Conservation (phyloP, 1,140 invertebrate species). For the Meloidogyne hapla region DNA sequence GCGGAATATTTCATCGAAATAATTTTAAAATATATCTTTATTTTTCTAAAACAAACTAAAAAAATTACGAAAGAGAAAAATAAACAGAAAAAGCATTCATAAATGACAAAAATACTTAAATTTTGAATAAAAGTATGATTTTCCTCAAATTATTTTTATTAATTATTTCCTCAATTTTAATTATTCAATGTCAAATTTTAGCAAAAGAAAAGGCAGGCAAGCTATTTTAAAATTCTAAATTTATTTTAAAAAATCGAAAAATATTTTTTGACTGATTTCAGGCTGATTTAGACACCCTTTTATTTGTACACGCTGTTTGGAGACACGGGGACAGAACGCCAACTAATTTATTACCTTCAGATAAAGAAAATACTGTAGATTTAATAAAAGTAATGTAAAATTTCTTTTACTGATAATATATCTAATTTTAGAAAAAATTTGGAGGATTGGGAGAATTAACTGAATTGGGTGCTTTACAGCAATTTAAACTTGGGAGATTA, state of each 20-base stretch:
- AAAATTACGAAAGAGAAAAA: no score
- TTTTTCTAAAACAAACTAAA: no score
- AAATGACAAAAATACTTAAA: no score
- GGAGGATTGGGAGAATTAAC: constrained; percentile 12
- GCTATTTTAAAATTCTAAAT: background rate
- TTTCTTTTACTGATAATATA: no score
- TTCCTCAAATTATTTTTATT: background rate
- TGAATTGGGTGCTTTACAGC: constrained; percentile 5
- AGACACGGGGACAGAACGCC: constrained; percentile 13
- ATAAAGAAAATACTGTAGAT: constrained; percentile 16
- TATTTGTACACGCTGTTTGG: constrained; percentile 12
- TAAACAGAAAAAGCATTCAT: no score
- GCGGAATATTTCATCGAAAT: no score
- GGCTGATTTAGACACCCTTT: constrained; percentile 11
- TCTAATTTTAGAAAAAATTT: background rate
- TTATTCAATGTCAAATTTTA: background rate
- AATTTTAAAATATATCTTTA: no score
- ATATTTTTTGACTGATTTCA: no score
- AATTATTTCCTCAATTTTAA: background rate
- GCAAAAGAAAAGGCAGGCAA: background rate
- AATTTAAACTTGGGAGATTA: constrained; percentile 15
- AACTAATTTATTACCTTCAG: constrained; percentile 12
- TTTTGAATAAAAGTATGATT: background rate
- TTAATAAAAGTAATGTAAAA: background rate
- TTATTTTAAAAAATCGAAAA: no score